phyloP scores from a whole-genome alignment of 2,888 invertebrate species.

The Cyrtodaria siliqua region DNA sequence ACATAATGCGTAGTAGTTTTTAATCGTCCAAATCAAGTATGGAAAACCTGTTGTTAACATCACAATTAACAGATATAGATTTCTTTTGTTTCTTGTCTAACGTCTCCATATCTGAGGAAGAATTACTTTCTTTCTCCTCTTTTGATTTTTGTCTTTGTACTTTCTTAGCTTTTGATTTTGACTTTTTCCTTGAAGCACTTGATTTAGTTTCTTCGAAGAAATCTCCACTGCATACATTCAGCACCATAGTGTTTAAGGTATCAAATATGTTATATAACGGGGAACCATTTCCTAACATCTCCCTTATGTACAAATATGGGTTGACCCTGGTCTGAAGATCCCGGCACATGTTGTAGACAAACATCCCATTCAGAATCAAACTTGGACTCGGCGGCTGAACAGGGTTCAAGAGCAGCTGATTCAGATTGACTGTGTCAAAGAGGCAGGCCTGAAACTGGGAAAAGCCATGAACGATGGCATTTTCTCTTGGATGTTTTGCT shows the following conservation, averaged over 20 bases:
- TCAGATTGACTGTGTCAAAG: conserved; percentile 75
- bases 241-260: conserved; percentile 14
- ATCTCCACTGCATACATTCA: conserved; percentile 9
- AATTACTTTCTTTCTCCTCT: background rate
- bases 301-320: conserved; percentile 70
- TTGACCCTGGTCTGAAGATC: conserved; percentile 70
- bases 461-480: conserved; percentile 77
- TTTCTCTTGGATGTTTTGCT: conserved; percentile 58
- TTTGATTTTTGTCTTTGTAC: conserved; percentile 10
- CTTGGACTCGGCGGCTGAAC: conserved; percentile 66
- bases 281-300: conserved; percentile 69
- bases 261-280: conserved; percentile 35
- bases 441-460: conserved; percentile 84
- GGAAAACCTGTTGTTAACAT: conserved; percentile 54
- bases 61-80: conserved; percentile 31
- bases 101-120: background rate
- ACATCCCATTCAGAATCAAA: conserved; percentile 78
- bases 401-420: conserved; percentile 79
- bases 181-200: conserved; percentile 6
- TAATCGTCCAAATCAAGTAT: conserved; percentile 41
- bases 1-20: too few species aligned
- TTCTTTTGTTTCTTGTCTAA: background rate
- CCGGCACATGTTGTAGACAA: conserved; percentile 78
- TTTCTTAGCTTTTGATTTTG: conserved; percentile 35
- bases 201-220: conserved; percentile 10